A percentile compares a stretch with the other conserved stretches of the same genome.
phyloP scores from a whole-genome alignment of 2,113 vertebrate genomes.

The Engraulis encrasicolus region DNA sequence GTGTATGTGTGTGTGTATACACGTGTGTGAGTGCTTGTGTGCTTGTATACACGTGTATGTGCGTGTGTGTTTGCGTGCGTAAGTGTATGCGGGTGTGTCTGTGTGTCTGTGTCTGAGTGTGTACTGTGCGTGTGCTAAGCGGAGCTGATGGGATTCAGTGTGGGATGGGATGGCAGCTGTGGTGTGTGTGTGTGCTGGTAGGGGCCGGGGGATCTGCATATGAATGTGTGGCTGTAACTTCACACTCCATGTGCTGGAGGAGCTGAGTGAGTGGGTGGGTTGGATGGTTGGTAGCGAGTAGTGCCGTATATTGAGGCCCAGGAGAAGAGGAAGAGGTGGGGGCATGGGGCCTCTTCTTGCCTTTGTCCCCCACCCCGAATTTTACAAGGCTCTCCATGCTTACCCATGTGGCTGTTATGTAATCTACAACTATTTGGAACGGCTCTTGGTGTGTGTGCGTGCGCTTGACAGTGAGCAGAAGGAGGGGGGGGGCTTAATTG shows the following conservation, averaged over 20 bases:
- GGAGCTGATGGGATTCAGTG: slow-evolving; percentile 45
- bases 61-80: slow-evolving; percentile 16
- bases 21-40: neutral
- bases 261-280: neutral
- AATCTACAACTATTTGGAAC: slow-evolving; percentile 44
- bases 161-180: slow-evolving; percentile 54
- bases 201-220: slow-evolving; percentile 67
- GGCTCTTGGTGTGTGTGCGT: slow-evolving; percentile 25
- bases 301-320: neutral
- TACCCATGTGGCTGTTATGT: slow-evolving; percentile 56
- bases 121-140: slow-evolving; percentile 16
- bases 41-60: neutral
- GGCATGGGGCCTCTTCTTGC: slow-evolving; percentile 17
- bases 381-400: slow-evolving; percentile 49
- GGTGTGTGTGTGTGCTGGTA: slow-evolving; percentile 52
- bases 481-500: neutral
- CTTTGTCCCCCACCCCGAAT: slow-evolving; percentile 50
- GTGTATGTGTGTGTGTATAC: slow-evolving; percentile 18
- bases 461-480: neutral
- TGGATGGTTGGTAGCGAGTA: neutral
- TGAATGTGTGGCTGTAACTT: slow-evolving; percentile 71
- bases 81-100: slow-evolving; percentile 25
- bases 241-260: slow-evolving; percentile 39
- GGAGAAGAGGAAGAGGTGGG: neutral
- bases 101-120: neutral